Evolutionary conservation across 2,797 vertebrate species (phyloP).

Genomic region (Syncerus caffer): DNA sequence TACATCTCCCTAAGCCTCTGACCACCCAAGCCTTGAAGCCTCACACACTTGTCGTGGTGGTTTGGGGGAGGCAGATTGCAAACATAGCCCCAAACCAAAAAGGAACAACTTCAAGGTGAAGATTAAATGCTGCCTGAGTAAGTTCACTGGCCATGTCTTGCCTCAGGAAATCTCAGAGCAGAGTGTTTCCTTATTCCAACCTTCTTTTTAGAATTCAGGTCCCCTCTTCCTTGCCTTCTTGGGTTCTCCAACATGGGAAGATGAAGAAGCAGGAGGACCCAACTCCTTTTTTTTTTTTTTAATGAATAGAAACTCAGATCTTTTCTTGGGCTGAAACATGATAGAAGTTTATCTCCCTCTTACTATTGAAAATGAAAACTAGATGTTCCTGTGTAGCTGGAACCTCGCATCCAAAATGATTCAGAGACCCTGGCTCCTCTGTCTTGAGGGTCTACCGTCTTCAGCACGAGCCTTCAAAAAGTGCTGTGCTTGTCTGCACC

Average conservation of each 20-base stretch:
- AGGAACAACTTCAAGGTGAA: not conserved
- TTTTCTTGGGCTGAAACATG: conserved; percentile 13
- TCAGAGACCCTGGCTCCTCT: not conserved
- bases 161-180: not conserved
- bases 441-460: not conserved
- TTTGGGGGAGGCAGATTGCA: not conserved
- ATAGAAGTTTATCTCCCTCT: not conserved
- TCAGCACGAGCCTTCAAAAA: not conserved
- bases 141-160: not conserved
- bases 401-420: not conserved
- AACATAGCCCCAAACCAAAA: not conserved
- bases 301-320: not conserved
- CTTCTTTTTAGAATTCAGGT: not conserved
- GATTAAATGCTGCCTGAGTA: not conserved
- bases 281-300: not conserved
- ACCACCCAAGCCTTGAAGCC: not conserved
- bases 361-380: not conserved
- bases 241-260: not conserved
- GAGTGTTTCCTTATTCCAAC: not conserved
- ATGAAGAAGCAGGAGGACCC: not conserved
- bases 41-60: not conserved
- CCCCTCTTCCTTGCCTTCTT: not conserved
- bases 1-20: not conserved
- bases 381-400: not conserved
- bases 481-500: too few species aligned